Evolutionary conservation across 2,888 invertebrate species (phyloP).

Genomic region (Steinernema scapterisci): DNA sequence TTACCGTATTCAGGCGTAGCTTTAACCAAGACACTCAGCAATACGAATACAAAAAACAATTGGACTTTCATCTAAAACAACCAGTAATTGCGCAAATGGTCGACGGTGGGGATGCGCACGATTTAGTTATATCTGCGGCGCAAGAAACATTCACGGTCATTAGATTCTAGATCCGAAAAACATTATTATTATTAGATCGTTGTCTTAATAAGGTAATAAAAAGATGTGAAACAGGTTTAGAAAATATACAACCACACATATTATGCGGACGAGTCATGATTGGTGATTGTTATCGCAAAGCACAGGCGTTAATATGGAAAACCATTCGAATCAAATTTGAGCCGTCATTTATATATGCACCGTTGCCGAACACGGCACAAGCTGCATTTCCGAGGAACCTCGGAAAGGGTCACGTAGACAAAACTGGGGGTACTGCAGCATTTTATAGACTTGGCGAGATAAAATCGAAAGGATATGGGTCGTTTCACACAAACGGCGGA

Average conservation of each 20-base stretch:
- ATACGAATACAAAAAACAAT: neutral
- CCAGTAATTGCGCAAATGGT: neutral
- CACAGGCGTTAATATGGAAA: too few relatives aligned
- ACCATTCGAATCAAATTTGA: too few relatives aligned
- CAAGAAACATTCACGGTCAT: neutral
- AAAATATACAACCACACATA: neutral
- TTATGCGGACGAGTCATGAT: neutral
- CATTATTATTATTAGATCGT: constrained; percentile 6
- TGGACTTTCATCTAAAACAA: neutral
- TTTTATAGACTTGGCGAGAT: neutral
- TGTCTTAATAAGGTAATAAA: constrained; percentile 1
- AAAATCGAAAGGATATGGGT: constrained; percentile 15
- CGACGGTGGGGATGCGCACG: neutral
- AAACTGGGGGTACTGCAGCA: neutral
- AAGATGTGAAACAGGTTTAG: neutral
- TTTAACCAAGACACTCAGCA: neutral
- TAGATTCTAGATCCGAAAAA: neutral
- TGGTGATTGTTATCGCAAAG: neutral
- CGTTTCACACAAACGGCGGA: neutral
- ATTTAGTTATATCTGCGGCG: too few relatives aligned
- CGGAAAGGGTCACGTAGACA: too few relatives aligned
- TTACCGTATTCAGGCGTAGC: neutral
- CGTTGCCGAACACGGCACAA: neutral
- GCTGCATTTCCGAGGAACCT: too few relatives aligned
- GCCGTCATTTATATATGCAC: neutral